Conservation (phyloP, 2,888 invertebrate species). For the Lissocephala sabroskyi region DNA sequence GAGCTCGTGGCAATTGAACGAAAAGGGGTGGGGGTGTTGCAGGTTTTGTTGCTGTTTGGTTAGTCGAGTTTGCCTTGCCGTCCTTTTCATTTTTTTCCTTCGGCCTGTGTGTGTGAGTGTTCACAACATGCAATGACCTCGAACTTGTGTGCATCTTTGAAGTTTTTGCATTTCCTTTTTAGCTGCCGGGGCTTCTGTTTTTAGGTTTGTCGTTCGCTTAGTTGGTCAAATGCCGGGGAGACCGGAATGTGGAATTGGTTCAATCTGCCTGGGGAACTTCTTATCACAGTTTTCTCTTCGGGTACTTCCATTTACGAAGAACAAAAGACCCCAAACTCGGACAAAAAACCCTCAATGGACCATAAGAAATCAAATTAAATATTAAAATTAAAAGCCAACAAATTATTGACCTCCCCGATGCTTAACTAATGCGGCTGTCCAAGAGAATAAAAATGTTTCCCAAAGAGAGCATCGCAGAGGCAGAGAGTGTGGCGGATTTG, state of each 20-base stretch:
- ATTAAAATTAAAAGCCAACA: too few relatives aligned
- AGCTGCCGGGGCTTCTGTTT: conserved; percentile 32
- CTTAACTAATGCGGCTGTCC: too few relatives aligned
- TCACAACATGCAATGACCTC: conserved; percentile 61
- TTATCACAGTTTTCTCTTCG: neutral
- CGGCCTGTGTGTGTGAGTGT: conserved; percentile 2
- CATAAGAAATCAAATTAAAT: too few relatives aligned
- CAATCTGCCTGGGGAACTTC: conserved; percentile 5
- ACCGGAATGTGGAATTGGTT: too few relatives aligned
- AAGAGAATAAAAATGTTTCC: too few relatives aligned
- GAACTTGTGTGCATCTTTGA: conserved; percentile 56
- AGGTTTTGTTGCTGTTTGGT: conserved; percentile 4
- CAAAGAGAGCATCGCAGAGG: too few relatives aligned
- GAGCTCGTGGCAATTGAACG: neutral
- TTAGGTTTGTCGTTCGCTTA: conserved; percentile 26
- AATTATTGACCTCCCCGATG: too few relatives aligned
- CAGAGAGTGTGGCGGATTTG: too few relatives aligned
- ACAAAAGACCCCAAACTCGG: too few relatives aligned
- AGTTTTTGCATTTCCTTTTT: conserved; percentile 16
- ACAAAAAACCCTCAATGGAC: too few relatives aligned
- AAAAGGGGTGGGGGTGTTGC: conserved; percentile 8
- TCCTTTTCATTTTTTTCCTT: neutral
- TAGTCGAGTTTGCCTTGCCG: too few relatives aligned
- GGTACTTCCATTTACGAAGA: too few relatives aligned
- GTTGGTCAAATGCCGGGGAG: conserved; percentile 35